Base-by-base conservation (phyloP, 2,888 invertebrate species). In the Xestoiulus laeticollis region DNA sequence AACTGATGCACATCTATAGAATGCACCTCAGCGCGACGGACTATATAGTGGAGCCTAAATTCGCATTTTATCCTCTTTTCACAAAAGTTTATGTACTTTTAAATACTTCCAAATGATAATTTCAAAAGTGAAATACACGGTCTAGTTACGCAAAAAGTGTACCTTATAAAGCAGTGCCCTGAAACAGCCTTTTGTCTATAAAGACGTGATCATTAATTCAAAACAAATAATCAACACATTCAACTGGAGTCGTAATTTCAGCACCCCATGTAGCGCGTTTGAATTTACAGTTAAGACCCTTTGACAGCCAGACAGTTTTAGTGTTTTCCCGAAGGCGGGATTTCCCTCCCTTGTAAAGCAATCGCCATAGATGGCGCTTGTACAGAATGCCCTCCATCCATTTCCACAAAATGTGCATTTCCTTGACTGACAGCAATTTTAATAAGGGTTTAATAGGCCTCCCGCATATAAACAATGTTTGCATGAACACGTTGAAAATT, bases 371-470 rank as follows among this genome's bases (percentile, higher is more conserved):
- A 68, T 68, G 68, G 68, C 68, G 22, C 68, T 26, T 48, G 10
- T 26, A 22, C 59, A 8, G n/a, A 22, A 48, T 59, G 26, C 26
- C 10, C 68, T 68, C 68, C 68, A 68, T 68, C 22, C 22, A 68
- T 22, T 68, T 10, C 10, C 26, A 19, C 6, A 68, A 26, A 68
- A 68, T 68, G 68, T 68, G 68, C 26, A 68, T 26, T 68, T 68
- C 26, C 22, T 26, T 68, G 68, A 26, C 68, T 26, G 68, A 26
- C 68, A 26, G 68, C 68, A 26, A 68, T 68, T 68, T 68, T 68
- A 68, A 68, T 68, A 68, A 68, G 68, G 26, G 68, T 68, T 68
- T 68, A 68, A 68, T 26, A 68, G 26, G 68, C 12, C 68, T 26
- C 68, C 26, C 8, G 68, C 26, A 26, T 22, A 68, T 68, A 68